Base-by-base conservation (phyloP, 2,797 vertebrate genomes). In the Pangasius macronema region DNA sequence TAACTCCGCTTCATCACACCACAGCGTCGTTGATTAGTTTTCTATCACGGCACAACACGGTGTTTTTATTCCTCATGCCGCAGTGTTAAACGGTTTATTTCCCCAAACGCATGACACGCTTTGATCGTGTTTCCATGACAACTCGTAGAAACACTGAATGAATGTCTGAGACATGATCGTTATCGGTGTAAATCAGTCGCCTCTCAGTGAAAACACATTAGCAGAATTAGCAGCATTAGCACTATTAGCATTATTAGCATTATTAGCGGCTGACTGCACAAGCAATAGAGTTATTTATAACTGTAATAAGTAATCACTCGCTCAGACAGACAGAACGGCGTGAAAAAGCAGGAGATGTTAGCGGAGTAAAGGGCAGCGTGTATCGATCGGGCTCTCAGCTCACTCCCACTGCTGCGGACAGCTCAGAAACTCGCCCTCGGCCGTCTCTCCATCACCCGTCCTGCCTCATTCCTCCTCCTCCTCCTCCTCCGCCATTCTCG, bases 381-480 rank as follows among this genome's bases (percentile, higher is more conserved):
- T 91, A 95, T 93, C 80, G 92, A 95, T 95, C 51, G 18, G 42
- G 73, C 86, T 86, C 87, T 88, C 89, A 73, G 86, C 88, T 88
- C 92, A 83, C 20, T 83, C 72, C 7, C 0, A 24, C 87, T 82
- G 79, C 55, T 84, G 57, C 92, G 85, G 83, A 90, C 87, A 84
- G 49, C 86, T 91, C 92, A 92, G 93, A 96, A 93, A 92, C 84
- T 86, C 93, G 91, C 90, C 94, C 91, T 87, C 89, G 77, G 87
- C 91, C 90, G 91, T 90, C 90, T 91, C 93, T 95, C 88, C 93
- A 96, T 96, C 95, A 92, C 24, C 79, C 61, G 46, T 65, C 89
- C 79, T 86, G 85, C 33, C 42, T n/a, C 36, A 1, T 59, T 59
- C 76, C 33, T 77, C 49, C n/a, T 53, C 51, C 33, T 33, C n/a